Percentiles rank a stretch among this genome's conserved stretches.
phyloP scores from a whole-genome alignment of 2,797 vertebrate genomes.

The Hapalemur alaotrensis region DNA sequence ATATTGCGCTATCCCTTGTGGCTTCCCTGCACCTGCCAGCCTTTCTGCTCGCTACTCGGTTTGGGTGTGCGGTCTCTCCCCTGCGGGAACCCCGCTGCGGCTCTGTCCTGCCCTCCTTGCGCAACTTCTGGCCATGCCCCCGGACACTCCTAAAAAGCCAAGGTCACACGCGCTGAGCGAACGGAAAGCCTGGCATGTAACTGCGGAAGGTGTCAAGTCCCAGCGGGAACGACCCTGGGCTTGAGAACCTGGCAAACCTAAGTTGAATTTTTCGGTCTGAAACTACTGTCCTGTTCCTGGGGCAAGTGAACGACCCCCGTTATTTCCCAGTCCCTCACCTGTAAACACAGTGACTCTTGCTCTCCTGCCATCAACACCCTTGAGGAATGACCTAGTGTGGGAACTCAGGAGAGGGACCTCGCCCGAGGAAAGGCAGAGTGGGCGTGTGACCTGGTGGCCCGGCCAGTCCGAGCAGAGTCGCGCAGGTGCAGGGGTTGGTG shows the following conservation, averaged over 20 bases:
- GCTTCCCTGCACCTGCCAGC: background rate
- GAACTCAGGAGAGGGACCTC: too few relatives aligned
- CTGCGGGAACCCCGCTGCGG: background rate
- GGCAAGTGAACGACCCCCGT: background rate
- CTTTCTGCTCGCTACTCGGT: background rate
- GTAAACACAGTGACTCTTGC: background rate
- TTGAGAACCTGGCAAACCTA: background rate
- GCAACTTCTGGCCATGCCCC: background rate
- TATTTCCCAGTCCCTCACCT: background rate
- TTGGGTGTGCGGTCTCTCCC: background rate
- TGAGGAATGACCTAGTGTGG: background rate
- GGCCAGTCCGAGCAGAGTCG: too few relatives aligned
- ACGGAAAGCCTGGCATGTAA: background rate
- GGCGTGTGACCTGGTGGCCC: too few relatives aligned
- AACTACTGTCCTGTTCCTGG: background rate
- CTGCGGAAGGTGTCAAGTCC: background rate
- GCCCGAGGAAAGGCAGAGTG: too few relatives aligned
- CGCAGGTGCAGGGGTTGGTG: too few relatives aligned
- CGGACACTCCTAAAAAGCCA: background rate
- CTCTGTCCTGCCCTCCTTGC: background rate
- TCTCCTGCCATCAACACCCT: background rate
- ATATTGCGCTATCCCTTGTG: background rate
- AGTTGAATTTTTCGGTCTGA: background rate
- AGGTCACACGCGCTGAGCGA: background rate
- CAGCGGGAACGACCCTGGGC: background rate